Evolutionary conservation across 2,888 invertebrate species (phyloP), one percentile per base, ranked within the genome.

Genomic region (Nomada hirtipes): DNA sequence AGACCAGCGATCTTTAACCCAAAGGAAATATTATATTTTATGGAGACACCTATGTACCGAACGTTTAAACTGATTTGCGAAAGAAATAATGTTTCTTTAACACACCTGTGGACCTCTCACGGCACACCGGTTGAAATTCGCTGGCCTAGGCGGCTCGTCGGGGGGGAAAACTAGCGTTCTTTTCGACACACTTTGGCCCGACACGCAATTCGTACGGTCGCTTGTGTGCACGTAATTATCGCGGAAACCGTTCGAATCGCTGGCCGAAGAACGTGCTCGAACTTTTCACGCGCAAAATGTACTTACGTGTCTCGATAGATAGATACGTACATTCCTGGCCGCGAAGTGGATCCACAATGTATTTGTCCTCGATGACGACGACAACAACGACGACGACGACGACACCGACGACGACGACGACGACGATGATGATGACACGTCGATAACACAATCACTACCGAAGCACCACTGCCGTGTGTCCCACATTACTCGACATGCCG

Each of bases 401-500:
- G 65, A 15, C 15, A 0, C 0, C 70, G 47, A 70, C 42, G 68
- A 29, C 18, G 65, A n/a, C 26, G 65, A 15, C 29, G 29, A 4
- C 36, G 36, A 36, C 36, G 9, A 64, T 50, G 65, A 65, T 69
- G 83, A 76, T 70, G 79, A 76, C 74, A 73, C 74, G 74, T 80
- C 78, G 86, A 83, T 82, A 86, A 83, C 71, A 76, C 76, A 79
- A 86, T 84, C 86, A 79, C 84, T 84, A 76, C 53, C 76, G 69
- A 70, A 73, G 80, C 82, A 86, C 75, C 76, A 72, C 76, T 50
- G 70, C 69, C 76, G 72, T 55, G 50, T 84, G 79, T 81, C 81
- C 83, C 72, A 81, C 83, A 83, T 86, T 74, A 80, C 71, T 75
- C 81, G 82, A 61, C 82, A 80, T 78, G 67, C 76, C 83, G 83